Evolutionary conservation across 2,113 vertebrate genomes (phyloP).

Genomic region (Ginglymostoma cirratum): DNA sequence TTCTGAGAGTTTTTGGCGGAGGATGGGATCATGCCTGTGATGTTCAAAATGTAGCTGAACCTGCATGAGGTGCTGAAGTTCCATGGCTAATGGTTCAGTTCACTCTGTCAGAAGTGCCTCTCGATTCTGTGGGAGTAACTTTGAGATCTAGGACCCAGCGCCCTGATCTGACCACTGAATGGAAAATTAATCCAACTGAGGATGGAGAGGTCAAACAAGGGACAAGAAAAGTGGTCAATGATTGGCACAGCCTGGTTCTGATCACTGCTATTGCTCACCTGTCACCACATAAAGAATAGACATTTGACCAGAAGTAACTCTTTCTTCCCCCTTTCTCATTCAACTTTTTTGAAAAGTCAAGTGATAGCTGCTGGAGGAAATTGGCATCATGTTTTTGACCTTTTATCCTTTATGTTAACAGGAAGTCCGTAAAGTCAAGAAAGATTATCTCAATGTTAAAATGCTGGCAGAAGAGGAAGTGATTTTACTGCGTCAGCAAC

Average conservation of each 20-base stretch:
- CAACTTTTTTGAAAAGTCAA: neutral
- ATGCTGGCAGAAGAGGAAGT: conserved; percentile 55
- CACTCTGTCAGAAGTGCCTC: neutral
- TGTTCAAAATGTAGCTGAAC: neutral
- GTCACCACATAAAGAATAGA: neutral
- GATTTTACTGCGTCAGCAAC: conserved; percentile 50
- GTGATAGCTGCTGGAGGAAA: neutral
- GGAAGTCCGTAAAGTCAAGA: conserved; percentile 55
- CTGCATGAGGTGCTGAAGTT: neutral
- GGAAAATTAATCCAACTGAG: neutral
- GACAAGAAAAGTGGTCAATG: neutral
- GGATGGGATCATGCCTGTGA: neutral
- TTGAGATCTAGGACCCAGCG: neutral
- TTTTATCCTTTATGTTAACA: conserved; percentile 41
- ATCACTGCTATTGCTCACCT: neutral
- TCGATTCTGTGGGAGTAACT: neutral
- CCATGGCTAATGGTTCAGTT: neutral
- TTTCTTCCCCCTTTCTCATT: neutral
- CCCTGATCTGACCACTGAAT: neutral
- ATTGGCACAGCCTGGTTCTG: neutral
- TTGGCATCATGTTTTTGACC: neutral
- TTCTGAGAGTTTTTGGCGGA: no score
- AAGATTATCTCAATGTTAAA: conserved; percentile 48
- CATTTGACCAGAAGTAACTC: neutral
- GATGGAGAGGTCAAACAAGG: neutral